These are phyloP conservation scores for Argyrosomus regius DNA, from an alignment of 2,797 vertebrate species.

Conservation along the genomic window DNA sequence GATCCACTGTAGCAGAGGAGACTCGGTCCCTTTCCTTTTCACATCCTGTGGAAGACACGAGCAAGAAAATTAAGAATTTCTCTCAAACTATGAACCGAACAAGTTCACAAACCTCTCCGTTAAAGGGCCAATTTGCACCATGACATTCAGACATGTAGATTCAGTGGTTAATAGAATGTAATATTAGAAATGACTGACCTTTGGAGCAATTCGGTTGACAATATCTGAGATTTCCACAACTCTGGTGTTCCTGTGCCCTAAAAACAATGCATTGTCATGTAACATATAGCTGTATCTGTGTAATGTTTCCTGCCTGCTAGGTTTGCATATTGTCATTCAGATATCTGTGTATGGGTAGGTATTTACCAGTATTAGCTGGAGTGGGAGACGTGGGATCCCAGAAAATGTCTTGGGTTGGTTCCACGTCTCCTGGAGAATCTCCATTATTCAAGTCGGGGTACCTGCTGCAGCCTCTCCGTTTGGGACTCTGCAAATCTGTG, in stretches of 20 bases:
- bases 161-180: not conserved
- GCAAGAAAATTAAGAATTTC: not conserved
- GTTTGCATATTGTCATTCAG: too few relatives aligned
- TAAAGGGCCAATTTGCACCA: not conserved
- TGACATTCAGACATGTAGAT: not conserved
- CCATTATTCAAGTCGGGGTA: constrained; percentile 59
- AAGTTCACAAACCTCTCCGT: not conserved
- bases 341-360: not conserved
- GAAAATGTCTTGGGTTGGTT: constrained; percentile 92
- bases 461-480: constrained; percentile 52
- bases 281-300: not conserved
- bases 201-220: constrained; percentile 86
- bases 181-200: constrained; percentile 70
- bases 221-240: constrained; percentile 86
- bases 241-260: constrained; percentile 49
- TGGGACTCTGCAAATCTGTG: constrained; percentile 81
- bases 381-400: constrained; percentile 95
- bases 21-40: constrained; percentile 80
- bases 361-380: constrained; percentile 84
- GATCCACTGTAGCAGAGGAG: constrained; percentile 92
- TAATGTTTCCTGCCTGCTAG: not conserved
- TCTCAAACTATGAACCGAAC: not conserved
- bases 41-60: constrained; percentile 82
- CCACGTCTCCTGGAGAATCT: constrained; percentile 90
- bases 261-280: not conserved